Evolutionary conservation across 2,797 vertebrate genomes (phyloP).

Genomic region (Enteromius afrohamiltoni): DNA sequence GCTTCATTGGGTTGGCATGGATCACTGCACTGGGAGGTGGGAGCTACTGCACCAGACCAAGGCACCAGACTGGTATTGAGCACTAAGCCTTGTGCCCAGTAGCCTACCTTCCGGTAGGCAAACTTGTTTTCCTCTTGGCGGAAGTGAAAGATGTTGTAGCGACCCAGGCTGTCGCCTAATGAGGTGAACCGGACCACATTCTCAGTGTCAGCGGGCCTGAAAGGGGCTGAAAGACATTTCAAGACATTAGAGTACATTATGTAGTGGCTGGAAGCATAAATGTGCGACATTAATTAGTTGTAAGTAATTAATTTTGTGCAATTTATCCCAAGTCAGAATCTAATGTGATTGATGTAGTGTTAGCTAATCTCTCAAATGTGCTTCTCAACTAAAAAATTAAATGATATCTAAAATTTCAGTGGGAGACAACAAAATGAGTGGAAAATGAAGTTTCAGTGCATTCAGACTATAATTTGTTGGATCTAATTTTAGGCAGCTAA

Average conservation of each 20-base stretch:
- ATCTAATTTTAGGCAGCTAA: background rate
- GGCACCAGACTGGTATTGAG: conserved; percentile 90
- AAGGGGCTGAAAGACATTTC: conserved; percentile 71
- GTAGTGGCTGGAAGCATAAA: too few species aligned
- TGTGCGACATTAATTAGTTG: background rate
- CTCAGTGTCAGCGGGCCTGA: conserved; percentile 80
- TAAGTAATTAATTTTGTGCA: background rate
- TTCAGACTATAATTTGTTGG: background rate
- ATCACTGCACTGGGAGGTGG: conserved; percentile 95
- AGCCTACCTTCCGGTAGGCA: conserved; percentile 90
- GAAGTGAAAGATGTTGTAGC: conserved; percentile 98
- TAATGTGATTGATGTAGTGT: background rate
- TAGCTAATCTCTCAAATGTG: background rate
- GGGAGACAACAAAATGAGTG: conserved; percentile 3
- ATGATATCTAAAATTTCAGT: conserved; percentile 20
- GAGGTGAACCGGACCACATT: conserved; percentile 89
- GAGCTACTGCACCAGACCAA: conserved; percentile 80
- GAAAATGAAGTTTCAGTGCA: background rate
- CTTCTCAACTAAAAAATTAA: background rate
- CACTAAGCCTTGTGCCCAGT: conserved; percentile 91
- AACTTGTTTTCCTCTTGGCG: conserved; percentile 82
- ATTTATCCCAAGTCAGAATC: background rate
- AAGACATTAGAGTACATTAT: background rate
- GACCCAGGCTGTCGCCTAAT: conserved; percentile 92
- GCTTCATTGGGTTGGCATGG: conserved; percentile 96